Base-by-base conservation (phyloP, 2,888 invertebrate genomes). In the Sinelater perroti region DNA sequence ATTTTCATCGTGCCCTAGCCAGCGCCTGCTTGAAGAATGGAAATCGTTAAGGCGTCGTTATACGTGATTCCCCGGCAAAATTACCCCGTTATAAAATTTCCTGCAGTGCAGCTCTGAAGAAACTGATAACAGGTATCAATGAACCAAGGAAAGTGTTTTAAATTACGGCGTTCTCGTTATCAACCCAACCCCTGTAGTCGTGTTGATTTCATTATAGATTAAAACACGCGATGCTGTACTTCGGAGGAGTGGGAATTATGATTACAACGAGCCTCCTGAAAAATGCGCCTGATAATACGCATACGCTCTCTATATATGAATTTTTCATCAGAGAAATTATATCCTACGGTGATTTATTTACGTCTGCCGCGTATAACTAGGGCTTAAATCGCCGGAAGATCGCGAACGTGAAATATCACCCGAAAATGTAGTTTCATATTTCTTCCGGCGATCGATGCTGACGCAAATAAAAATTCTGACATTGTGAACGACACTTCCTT, bases 151-250 rank as follows among this genome's bases (percentile, higher is more conserved):
- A 60, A 60, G 59, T 60, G 59, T 60, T 60, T 60, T 55, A 60
- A 60, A 60, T 60, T 60, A 55, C 51, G 47, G 38, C 50, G 45
- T 54, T 59, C 59, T 59, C 40, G 31, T 55, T 50, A 59, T 60
- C 55, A 55, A 59, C 51, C 50, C 45, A 45, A 31, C 54, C 51
- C 59, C 36, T 49, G 45, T 53, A 57, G 53, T 60, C 53, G 56
- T 53, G 60, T 56, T 60, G 60, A 60, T 60, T 60, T 57, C 54
- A 57, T 60, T 60, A 53, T 44, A 60, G 56, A 60, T 57, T 60
- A 57, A 47, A 60, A 49, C 60, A 60, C 60, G 60, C 56, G 53
- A 57, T 53, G 55, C 50, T 60, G 59, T 55, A 51, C 55, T 55
- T 51, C 31, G 38, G 17, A 60, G 50, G 56, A 56, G 56, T 56